Evolutionary conservation across 1,140 invertebrate species (phyloP).

Genomic region (Drosophila sechellia): DNA sequence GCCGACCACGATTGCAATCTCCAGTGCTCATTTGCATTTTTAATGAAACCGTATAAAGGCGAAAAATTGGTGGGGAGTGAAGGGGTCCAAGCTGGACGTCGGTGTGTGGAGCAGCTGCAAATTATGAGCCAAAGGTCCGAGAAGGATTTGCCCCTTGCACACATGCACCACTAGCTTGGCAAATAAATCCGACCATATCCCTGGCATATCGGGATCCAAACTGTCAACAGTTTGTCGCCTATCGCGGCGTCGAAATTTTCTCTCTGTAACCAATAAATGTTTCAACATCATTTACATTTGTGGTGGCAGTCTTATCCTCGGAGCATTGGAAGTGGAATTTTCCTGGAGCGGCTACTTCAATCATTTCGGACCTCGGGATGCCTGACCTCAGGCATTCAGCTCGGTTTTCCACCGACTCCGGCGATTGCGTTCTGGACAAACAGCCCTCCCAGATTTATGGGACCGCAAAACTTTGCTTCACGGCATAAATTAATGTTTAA

Average conservation of each 20-base stretch:
- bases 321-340: conserved; percentile 55
- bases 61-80: conserved; percentile 8
- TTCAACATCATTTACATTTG: conserved; percentile 70
- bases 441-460: conserved; percentile 69
- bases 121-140: conserved; percentile 57
- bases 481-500: conserved; percentile 75
- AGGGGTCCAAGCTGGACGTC: conserved; percentile 13
- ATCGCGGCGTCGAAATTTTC: conserved; percentile 39
- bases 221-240: conserved; percentile 56
- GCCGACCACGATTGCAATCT: conserved; percentile 61
- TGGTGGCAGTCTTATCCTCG: conserved; percentile 44
- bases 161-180: conserved; percentile 14
- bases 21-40: conserved; percentile 77
- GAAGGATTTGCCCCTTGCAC: conserved; percentile 7
- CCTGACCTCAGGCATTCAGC: conserved; percentile 30
- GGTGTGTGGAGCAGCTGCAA: conserved; percentile 49
- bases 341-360: conserved; percentile 47
- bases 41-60: conserved; percentile 69
- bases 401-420: conserved; percentile 32
- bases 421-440: conserved; percentile 42
- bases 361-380: conserved; percentile 45
- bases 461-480: conserved; percentile 71
- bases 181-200: conserved; percentile 50
- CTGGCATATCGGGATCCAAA: conserved; percentile 31
- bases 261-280: conserved; percentile 66